Evolutionary conservation across 2,797 vertebrate genomes (phyloP).

Genomic region (Sebastes trivittatus): DNA sequence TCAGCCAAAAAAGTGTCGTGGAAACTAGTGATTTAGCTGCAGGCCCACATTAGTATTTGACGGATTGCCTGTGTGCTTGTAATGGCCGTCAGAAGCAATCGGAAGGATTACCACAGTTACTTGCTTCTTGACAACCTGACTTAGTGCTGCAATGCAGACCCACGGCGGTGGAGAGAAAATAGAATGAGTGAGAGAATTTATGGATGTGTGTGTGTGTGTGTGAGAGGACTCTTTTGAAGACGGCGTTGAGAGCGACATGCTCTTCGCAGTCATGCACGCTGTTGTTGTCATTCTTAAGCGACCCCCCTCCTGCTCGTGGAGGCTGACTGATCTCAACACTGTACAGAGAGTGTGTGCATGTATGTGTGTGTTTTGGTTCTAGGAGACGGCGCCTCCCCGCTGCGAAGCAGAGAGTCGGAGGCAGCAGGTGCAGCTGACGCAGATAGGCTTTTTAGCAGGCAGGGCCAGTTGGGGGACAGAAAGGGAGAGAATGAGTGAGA

Average conservation of each 20-base stretch:
- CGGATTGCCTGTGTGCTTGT: background rate
- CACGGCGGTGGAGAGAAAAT: slow-evolving; percentile 10
- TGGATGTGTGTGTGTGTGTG: slow-evolving; percentile 24
- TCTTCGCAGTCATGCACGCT: slow-evolving; percentile 44
- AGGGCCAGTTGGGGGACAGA: slow-evolving; percentile 67
- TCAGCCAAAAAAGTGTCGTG: background rate
- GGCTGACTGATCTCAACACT: slow-evolving; percentile 49
- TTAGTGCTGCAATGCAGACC: slow-evolving; percentile 61
- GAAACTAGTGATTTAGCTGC: slow-evolving; percentile 26
- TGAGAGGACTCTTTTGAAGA: slow-evolving; percentile 42
- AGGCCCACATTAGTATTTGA: background rate
- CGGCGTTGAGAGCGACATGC: slow-evolving; percentile 43
- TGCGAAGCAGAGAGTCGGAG: slow-evolving; percentile 71
- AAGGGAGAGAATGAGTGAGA: slow-evolving; percentile 60
- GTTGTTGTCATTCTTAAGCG: slow-evolving; percentile 77
- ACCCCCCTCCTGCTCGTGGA: slow-evolving; percentile 49
- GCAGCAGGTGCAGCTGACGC: slow-evolving; percentile 84
- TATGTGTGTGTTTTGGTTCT: slow-evolving; percentile 56
- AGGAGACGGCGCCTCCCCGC: slow-evolving; percentile 72
- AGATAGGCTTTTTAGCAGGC: slow-evolving; percentile 73
- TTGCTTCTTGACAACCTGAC: slow-evolving; percentile 35
- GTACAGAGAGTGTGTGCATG: slow-evolving; percentile 22
- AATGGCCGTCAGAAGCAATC: slow-evolving; percentile 20
- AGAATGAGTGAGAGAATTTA: slow-evolving; percentile 34
- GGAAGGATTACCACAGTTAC: slow-evolving; percentile 25